Evolutionary conservation across 2,888 invertebrate species (phyloP).

Genomic region (Drosophila pseudotakahashii): DNA sequence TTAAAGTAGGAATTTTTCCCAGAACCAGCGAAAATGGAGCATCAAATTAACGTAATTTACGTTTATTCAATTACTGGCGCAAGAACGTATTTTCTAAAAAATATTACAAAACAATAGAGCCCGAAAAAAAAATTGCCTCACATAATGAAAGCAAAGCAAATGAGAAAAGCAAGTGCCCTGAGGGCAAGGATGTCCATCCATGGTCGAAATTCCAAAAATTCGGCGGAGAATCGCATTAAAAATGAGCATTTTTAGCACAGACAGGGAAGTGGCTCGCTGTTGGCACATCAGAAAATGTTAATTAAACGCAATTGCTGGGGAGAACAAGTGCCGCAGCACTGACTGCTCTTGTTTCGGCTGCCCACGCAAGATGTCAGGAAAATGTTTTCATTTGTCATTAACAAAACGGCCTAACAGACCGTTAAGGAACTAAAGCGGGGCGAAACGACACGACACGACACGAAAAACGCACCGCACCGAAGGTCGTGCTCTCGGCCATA

Average conservation of each 20-base stretch:
- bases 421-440: conserved; percentile 33
- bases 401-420: conserved; percentile 53
- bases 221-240: conserved; percentile 38
- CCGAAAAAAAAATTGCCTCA: conserved; percentile 8
- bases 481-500: conserved; percentile 60
- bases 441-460: conserved; percentile 28
- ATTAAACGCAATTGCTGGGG: conserved; percentile 67
- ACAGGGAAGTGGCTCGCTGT: conserved; percentile 33
- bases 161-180: conserved; percentile 37
- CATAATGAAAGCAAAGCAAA: conserved; percentile 47
- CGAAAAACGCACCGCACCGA: conserved; percentile 43
- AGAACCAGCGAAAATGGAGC: background rate
- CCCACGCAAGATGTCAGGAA: conserved; percentile 68
- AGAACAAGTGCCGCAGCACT: conserved; percentile 28
- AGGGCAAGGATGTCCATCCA: conserved; percentile 39
- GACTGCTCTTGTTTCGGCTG: conserved; percentile 39
- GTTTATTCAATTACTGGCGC: conserved; percentile 45
- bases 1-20: background rate
- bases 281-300: conserved; percentile 67
- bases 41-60: conserved; percentile 37
- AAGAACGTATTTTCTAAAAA: conserved; percentile 48
- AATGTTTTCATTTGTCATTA: conserved; percentile 75
- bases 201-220: conserved; percentile 7
- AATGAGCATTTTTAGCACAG: conserved; percentile 37
- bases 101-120: conserved; percentile 44